phyloP scores from a whole-genome alignment of 1,140 invertebrate species.

The Brachionus koreanus region DNA sequence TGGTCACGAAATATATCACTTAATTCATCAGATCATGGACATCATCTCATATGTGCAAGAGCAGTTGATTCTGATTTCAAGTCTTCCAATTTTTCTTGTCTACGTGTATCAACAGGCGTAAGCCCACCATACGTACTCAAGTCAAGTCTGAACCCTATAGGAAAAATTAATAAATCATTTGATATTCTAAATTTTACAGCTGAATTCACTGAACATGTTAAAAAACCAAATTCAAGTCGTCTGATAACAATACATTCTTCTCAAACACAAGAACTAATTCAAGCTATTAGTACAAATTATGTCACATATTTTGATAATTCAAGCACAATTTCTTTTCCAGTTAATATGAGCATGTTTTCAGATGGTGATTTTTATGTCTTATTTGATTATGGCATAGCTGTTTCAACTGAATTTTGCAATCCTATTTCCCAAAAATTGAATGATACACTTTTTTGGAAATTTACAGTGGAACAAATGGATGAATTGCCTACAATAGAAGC shows the following conservation, averaged over 20 bases:
- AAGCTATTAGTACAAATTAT: conserved; percentile 10
- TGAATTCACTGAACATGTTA: not conserved
- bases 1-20: not conserved
- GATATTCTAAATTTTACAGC: conserved; percentile 1
- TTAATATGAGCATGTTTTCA: not conserved
- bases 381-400: conserved; percentile 35
- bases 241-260: not conserved
- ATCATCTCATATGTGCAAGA: not conserved
- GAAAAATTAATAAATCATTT: not conserved
- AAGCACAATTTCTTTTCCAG: not conserved
- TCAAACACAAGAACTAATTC: not conserved
- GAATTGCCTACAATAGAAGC: not conserved
- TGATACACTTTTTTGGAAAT: not conserved
- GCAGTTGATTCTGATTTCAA: not conserved
- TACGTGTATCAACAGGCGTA: not conserved
- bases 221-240: not conserved
- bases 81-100: not conserved
- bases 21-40: not conserved
- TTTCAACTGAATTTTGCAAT: not conserved
- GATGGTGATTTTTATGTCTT: conserved; percentile 8
- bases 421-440: conserved; percentile 8
- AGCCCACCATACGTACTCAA: not conserved
- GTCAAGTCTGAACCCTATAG: not conserved
- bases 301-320: not conserved
- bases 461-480: not conserved